These are phyloP conservation scores for Didymodactylos carnosus DNA, from an alignment of 2,888 invertebrate genomes.

Conservation along the genomic window DNA sequence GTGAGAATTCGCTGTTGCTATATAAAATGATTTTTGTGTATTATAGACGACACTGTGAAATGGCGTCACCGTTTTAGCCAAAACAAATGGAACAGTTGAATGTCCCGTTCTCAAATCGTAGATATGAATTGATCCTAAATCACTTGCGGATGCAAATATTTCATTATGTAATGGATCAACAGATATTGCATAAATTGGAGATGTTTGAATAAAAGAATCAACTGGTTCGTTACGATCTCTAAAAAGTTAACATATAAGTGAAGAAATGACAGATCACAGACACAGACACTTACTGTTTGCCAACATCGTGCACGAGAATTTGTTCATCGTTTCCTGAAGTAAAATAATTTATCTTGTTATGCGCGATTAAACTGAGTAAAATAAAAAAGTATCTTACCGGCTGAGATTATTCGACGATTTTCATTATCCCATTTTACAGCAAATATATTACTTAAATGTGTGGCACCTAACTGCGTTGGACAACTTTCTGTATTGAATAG, in stretches of 20 bases:
- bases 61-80: not conserved
- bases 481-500: conserved; percentile 45
- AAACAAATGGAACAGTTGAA: conserved; percentile 21
- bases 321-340: conserved; percentile 61
- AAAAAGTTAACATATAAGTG: no score
- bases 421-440: conserved; percentile 63
- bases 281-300: conserved; percentile 46
- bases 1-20: conserved; percentile 71
- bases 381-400: conserved; percentile 44
- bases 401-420: conserved; percentile 63
- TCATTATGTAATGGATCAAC: conserved; percentile 63
- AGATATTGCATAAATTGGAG: conserved; percentile 70
- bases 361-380: no score
- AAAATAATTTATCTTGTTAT: not conserved
- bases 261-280: conserved; percentile 6
- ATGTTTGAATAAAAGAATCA: conserved; percentile 60
- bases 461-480: conserved; percentile 48
- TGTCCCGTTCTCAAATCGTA: conserved; percentile 56
- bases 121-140: conserved; percentile 66
- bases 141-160: conserved; percentile 69
- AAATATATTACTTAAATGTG: conserved; percentile 78
- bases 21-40: conserved; percentile 54
- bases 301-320: conserved; percentile 68
- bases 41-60: conserved; percentile 42
- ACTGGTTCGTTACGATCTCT: conserved; percentile 39